phyloP scores from a whole-genome alignment of 2,113 vertebrate genomes.

The Notothenia rossii region DNA sequence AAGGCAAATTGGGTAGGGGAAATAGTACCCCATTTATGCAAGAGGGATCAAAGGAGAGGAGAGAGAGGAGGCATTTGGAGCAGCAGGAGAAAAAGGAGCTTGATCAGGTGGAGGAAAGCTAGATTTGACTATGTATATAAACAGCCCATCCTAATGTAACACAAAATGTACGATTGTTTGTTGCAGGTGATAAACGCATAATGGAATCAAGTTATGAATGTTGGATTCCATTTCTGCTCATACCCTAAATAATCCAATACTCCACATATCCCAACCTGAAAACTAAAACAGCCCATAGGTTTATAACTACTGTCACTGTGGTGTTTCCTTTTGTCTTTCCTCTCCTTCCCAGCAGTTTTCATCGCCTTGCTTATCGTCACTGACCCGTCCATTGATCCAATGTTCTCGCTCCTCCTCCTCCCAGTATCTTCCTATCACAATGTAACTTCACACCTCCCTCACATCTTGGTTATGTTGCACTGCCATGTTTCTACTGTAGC shows the following conservation, averaged over 20 bases:
- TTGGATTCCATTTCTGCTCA: too few species aligned
- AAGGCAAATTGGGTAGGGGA: constrained; percentile 15
- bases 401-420: constrained; percentile 25
- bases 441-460: background rate
- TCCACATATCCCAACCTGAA: background rate
- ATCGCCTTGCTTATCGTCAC: constrained; percentile 20
- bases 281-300: background rate
- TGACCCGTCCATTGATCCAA: constrained; percentile 44
- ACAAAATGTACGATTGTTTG: too few species aligned
- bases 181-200: too few species aligned
- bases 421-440: constrained; percentile 19
- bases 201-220: too few species aligned
- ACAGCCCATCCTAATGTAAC: too few species aligned
- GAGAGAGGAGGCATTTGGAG: background rate
- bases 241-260: too few species aligned
- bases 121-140: background rate
- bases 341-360: constrained; percentile 36
- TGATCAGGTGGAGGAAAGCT: constrained; percentile 16
- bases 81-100: constrained; percentile 1
- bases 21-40: background rate
- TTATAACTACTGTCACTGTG: background rate
- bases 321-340: constrained; percentile 1
- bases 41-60: constrained; percentile 28
- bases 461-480: too few species aligned
- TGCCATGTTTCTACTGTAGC: too few species aligned